A percentile compares a stretch with the other conserved stretches of the same genome.
Conservation (phyloP, 1,140 invertebrate genomes). For the Chionoecetes opilio region DNA sequence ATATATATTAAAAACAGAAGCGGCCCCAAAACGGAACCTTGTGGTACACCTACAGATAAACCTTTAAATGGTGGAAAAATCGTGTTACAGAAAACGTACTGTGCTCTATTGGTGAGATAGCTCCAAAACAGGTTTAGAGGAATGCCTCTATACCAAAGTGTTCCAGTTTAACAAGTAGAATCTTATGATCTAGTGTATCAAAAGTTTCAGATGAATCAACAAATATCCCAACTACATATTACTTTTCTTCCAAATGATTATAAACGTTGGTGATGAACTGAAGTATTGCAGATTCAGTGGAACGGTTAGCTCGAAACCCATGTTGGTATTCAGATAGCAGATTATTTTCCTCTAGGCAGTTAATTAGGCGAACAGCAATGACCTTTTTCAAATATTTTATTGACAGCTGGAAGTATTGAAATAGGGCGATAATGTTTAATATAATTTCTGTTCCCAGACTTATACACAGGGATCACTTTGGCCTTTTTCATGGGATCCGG, state of each 20-base stretch:
- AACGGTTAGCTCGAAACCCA: not conserved
- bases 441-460: not conserved
- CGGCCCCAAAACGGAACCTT: not conserved
- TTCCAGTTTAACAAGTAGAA: not conserved
- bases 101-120: not conserved
- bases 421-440: not conserved
- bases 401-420: not conserved
- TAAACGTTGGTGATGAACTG: not conserved
- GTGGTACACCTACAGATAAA: not conserved
- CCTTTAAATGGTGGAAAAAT: not conserved
- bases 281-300: not conserved
- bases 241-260: not conserved
- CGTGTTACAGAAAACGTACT: not conserved
- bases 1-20: not conserved
- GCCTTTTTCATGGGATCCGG: not conserved
- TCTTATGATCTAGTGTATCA: not conserved
- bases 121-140: not conserved
- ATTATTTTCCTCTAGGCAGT: not conserved
- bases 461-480: not conserved
- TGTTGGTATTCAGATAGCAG: not conserved
- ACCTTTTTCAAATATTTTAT: not conserved
- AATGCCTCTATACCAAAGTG: not conserved
- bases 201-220: not conserved
- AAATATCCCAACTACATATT: not conserved
- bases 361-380: not conserved